These are phyloP conservation scores for Dione vanillae DNA, from an alignment of 2,888 invertebrate genomes.

Conservation along the genomic window DNA sequence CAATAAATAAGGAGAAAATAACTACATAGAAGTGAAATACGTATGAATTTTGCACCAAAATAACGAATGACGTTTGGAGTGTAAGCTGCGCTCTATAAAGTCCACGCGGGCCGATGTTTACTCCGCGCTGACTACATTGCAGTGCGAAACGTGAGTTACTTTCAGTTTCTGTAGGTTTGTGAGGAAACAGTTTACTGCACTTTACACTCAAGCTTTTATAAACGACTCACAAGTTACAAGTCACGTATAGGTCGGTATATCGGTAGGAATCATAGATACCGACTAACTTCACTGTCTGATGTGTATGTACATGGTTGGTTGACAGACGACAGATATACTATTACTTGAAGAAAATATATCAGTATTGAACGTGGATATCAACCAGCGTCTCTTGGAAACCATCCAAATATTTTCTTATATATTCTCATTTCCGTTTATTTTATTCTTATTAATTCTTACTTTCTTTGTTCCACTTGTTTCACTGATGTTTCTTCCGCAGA, in stretches of 20 bases:
- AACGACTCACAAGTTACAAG: neutral
- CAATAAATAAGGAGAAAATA: neutral
- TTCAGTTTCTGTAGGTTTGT: conserved; percentile 16
- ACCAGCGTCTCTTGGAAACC: too few species aligned
- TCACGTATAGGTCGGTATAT: too few species aligned
- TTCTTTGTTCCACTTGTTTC: too few species aligned
- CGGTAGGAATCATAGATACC: neutral
- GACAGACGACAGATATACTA: too few species aligned
- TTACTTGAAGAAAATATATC: too few species aligned
- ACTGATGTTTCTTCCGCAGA: too few species aligned
- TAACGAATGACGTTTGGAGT: conserved; percentile 4
- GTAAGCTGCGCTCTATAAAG: neutral
- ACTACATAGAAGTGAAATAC: neutral
- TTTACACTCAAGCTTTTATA: conserved; percentile 5
- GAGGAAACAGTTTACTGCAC: conserved; percentile 7
- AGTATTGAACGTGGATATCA: too few species aligned
- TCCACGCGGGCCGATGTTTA: neutral
- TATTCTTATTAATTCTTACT: too few species aligned
- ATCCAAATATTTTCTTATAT: too few species aligned
- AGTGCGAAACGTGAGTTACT: conserved; percentile 19
- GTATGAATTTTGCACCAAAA: neutral
- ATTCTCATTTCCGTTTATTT: too few species aligned
- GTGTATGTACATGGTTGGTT: neutral
- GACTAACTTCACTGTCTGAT: neutral
- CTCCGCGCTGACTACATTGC: conserved; percentile 20